Evolutionary conservation across 2,113 vertebrate genomes (phyloP), one percentile per base, ranked within the genome.

Genomic region (Nanorana parkeri): DNA sequence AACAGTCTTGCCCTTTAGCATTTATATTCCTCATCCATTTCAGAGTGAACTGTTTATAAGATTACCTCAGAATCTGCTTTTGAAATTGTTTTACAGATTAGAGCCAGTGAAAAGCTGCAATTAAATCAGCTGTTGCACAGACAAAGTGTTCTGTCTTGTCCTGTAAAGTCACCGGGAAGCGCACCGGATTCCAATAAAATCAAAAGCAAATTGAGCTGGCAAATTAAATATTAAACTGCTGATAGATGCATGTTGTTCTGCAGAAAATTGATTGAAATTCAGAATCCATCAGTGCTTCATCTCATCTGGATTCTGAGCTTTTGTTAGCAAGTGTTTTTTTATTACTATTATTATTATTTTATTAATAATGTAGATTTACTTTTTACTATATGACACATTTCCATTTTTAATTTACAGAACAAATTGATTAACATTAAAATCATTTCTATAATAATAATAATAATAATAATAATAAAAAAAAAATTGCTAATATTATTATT

Each of bases 191-290:
- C 60, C 69, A 56, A 56, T 58, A 74, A 36, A 52, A 81, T 81
- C 61, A 28, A 81, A 74, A 74, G 20, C 47, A 56, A 81, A 81
- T 66, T 56, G 80, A 80, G 61, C 68, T 60, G n/a, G 61, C 21
- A 56, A 75, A 75, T 81, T 65, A 81, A 75, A 74, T 81, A 81
- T 81, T 67, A 75, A 81, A 75, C 26, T 66, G 71, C 80, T 66
- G 69, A 66, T 81, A 73, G 47, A 75, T 67, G 69, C 69, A 56
- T 23, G 60, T 73, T 75, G 47, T 21, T 55, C 17, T 26, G 17
- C 16, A 56, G 7, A 24, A 52, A 36, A 67, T 73, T 74, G 60
- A 66, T 75, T 81, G n/a, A 58, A 56, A 74, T 74, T 74, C 71
- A 74, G 21, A 13, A 66, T 65, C 15, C 69, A 66, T 81, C 47